Evolutionary conservation across 2,888 invertebrate genomes (phyloP), one percentile per base, ranked within the genome.

Genomic region (Melipona bicolor): DNA sequence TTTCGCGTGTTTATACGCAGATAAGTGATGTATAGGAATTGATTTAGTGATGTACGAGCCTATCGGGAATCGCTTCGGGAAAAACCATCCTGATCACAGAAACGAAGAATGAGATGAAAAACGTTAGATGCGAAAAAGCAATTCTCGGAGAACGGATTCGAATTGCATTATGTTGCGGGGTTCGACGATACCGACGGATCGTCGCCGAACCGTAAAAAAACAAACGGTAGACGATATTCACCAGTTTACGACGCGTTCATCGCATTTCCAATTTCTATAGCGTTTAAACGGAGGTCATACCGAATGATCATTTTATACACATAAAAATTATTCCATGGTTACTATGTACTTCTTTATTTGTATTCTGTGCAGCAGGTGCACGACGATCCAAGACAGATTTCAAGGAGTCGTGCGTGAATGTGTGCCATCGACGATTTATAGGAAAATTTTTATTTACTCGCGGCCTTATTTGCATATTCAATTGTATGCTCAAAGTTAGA

Each of bases 401-500:
- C 71, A 61, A 83, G 82, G 61, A 81, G 54, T 27, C 52, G 54
- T 49, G 54, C 19, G 24, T 21, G 24, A 75, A 81, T 81, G 70
- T 56, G 54, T 82, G 82, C 24, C 77, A 83, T 73, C 68, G 27
- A 36, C n/a, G 72, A 77, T 67, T 78, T 82, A 82, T 32, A 15
- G 65, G 50, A 43, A 77, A 75, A 75, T 62, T 56, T 77, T 83
- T 70, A 59, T 74, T 56, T 62, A 59, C 64, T 75, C 24, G 19
- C 49, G 13, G 49, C 6, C 61, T 71, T 49, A 61, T 82, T 82
- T 76, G 76, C 52, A 71, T 76, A 43, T 52, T 43, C 65, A 62
- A 82, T 71, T 76, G 59, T 50, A 50, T 27, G 32, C 27, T 74
- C 19, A 64, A n/a, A 74, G 36, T 52, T 59, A 52, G 32, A 17